Evolutionary conservation across 30 jellyfish, hydroid and myxozoan species (phyloP), one percentile per base, ranked within the genome.

Genomic region (Aurelia sp.): DNA sequence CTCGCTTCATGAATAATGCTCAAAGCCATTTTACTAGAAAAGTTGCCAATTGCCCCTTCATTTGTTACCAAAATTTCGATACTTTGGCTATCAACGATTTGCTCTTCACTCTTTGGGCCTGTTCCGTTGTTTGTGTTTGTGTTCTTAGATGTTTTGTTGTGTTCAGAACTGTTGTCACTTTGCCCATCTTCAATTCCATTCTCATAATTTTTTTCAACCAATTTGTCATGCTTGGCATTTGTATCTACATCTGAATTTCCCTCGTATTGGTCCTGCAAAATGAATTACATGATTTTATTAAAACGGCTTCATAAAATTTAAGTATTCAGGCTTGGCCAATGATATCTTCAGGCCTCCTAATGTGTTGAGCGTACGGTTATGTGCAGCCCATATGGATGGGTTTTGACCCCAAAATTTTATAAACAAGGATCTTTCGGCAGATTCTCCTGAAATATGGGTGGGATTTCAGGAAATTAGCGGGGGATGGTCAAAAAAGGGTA

Each of bases 11-110:
- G 48, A 30, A 78, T 4, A 15, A 78, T 78, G 31, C n/a, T 78
- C 33, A 30, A 67, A 6, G 89, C 89, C 79, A 78, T 33, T 52
- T 62, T 30, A 37, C 20, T 78, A 19, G 89, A 78, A 17, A 31
- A 78, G 12, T 4, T 44, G 9, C 47, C 16, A 11, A 78, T 64
- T 18, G 71, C 57, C 27, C 50, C 48, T 11, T 78, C 89, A 40
- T 62, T 21, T 11, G 8, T 52, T 13, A 78, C 37, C 7, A 73
- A n/a, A 15, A 78, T 64, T 7, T 61, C 77, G 9, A 78, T 66
- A 50, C 31, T 62, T 16, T 44, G 16, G 71, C 44, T 23, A 53
- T 62, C 76, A 18, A 78, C 22, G 3, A 51, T 47, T 30, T 48
- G 71, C 12, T 58, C 71, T 23, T 78, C 44, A 12, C 55, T 74